Percentiles rank a stretch among this genome's conserved stretches.
These are phyloP conservation scores for Dolichopus griseipennis DNA, from an alignment of 2,888 invertebrate species.

Conservation along the genomic window DNA sequence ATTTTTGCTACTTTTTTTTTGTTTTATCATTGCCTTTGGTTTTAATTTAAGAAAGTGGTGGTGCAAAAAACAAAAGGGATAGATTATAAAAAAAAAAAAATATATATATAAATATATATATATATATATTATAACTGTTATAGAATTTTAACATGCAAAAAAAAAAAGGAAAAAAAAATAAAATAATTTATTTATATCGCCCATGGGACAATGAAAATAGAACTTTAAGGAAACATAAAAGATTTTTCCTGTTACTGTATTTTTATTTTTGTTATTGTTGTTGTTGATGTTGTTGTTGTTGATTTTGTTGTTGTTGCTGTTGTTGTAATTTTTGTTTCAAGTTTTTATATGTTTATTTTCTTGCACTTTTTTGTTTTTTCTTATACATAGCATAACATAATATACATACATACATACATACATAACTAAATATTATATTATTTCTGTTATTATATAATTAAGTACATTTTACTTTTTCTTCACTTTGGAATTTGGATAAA, in stretches of 20 bases:
- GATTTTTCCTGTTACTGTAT: background rate
- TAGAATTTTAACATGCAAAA: too few relatives aligned
- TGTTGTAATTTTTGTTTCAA: too few relatives aligned
- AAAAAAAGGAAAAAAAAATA: background rate
- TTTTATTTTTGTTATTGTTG: background rate
- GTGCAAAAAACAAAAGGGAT: too few relatives aligned
- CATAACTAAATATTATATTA: too few relatives aligned
- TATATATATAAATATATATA: too few relatives aligned
- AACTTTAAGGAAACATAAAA: background rate
- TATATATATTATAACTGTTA: background rate
- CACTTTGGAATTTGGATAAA: background rate
- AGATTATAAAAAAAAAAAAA: background rate
- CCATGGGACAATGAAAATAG: slow-evolving; percentile 6
- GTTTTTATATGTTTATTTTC: too few relatives aligned
- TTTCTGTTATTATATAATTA: too few relatives aligned
- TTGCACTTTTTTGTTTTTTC: too few relatives aligned
- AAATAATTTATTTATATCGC: slow-evolving; percentile 3
- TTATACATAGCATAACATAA: too few relatives aligned
- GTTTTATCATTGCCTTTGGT: background rate
- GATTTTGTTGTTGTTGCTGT: background rate
- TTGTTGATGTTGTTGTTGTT: background rate
- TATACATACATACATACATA: too few relatives aligned
- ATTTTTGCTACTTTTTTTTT: too few relatives aligned
- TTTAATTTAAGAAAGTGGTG: background rate
- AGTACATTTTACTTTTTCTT: background rate